A percentile compares a stretch with the other conserved stretches of the same genome.
Conservation (phyloP, 1,140 invertebrate species). For the Drosophila suzukii region DNA sequence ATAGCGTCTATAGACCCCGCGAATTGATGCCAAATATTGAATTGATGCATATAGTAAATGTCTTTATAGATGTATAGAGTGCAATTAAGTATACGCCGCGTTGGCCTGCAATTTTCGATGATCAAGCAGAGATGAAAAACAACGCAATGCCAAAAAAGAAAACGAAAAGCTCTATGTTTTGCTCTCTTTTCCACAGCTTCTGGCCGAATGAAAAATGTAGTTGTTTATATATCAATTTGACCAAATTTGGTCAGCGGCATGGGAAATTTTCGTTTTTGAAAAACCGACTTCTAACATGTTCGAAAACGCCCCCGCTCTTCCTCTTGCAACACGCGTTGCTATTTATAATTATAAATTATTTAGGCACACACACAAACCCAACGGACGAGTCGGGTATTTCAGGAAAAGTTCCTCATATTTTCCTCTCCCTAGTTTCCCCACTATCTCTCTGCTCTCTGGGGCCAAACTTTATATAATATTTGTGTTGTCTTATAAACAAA, state of each 20-base stretch:
- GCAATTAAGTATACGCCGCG: slow-evolving; percentile 65
- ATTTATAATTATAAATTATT: slow-evolving; percentile 80
- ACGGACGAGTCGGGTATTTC: slow-evolving; percentile 25
- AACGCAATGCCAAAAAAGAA: slow-evolving; percentile 13
- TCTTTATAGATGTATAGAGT: slow-evolving; percentile 26
- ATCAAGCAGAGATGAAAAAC: slow-evolving; percentile 14
- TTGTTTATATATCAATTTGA: slow-evolving; percentile 74
- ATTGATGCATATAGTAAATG: slow-evolving; percentile 11
- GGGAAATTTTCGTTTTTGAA: slow-evolving; percentile 42
- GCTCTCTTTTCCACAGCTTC: background rate
- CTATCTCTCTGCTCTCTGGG: background rate
- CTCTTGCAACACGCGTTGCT: slow-evolving; percentile 67
- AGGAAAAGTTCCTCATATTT: slow-evolving; percentile 43
- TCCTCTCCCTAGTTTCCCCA: background rate
- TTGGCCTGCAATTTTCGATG: slow-evolving; percentile 40
- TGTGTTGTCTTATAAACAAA: slow-evolving; percentile 43
- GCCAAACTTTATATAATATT: slow-evolving; percentile 46
- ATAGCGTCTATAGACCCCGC: slow-evolving; percentile 28
- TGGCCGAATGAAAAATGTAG: slow-evolving; percentile 29
- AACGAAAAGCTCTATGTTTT: background rate
- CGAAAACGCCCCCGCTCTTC: slow-evolving; percentile 38
- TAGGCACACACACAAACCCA: slow-evolving; percentile 46
- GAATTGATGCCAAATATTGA: slow-evolving; percentile 9
- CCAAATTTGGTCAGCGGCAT: slow-evolving; percentile 73
- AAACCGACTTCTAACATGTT: slow-evolving; percentile 48